Percentiles rank a stretch among this genome's conserved stretches.
Evolutionary conservation across 2,888 invertebrate genomes (phyloP).

Genomic region (Fragum fragum): DNA sequence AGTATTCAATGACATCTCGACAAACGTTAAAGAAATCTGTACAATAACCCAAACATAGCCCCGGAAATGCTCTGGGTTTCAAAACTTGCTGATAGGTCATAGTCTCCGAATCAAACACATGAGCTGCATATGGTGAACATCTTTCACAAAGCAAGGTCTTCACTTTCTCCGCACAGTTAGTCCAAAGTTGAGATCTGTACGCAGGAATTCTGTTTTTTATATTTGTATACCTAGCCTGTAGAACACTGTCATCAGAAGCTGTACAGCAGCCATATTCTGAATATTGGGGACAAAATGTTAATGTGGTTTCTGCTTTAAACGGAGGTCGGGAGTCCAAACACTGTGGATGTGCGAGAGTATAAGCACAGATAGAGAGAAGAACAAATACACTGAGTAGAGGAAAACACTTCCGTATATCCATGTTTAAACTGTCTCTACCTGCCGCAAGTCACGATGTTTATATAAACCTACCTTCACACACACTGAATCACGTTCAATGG

Average conservation of each 20-base stretch:
- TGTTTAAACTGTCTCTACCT: neutral
- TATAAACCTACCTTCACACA: neutral
- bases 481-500: neutral
- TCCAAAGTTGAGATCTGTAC: constrained; percentile 53
- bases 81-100: constrained; percentile 43
- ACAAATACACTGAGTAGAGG: neutral
- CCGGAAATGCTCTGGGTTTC: constrained; percentile 77
- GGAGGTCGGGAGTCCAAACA: constrained; percentile 84
- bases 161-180: constrained; percentile 71
- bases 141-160: constrained; percentile 80
- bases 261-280: constrained; percentile 83
- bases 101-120: constrained; percentile 82
- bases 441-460: neutral
- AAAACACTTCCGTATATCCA: neutral
- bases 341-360: constrained; percentile 75
- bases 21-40: constrained; percentile 75
- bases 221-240: constrained; percentile 64
- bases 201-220: constrained; percentile 54
- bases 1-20: constrained; percentile 66
- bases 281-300: constrained; percentile 82
- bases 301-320: constrained; percentile 67
- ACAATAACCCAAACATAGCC: constrained; percentile 80
- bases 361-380: constrained; percentile 18
- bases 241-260: constrained; percentile 60
- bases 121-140: constrained; percentile 85